Evolutionary conservation across 2,888 invertebrate genomes (phyloP).

Genomic region (Panorpa germanica): DNA sequence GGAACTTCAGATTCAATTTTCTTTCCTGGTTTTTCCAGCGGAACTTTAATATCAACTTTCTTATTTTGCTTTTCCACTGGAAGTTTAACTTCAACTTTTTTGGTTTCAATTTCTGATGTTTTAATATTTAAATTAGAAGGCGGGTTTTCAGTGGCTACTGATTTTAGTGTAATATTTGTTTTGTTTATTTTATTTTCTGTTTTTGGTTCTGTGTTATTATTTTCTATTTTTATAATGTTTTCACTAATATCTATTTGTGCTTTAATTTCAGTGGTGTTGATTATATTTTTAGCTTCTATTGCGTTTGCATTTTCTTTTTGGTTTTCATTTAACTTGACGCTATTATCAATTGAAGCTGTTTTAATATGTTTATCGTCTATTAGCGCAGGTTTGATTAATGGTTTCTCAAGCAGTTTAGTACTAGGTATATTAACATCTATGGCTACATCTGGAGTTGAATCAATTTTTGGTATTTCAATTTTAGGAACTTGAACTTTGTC

Average conservation of each 20-base stretch:
- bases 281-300: conserved; percentile 3
- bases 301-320: conserved; percentile 5
- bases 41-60: background rate
- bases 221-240: conserved; percentile 14
- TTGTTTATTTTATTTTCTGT: conserved; percentile 7
- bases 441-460: no score
- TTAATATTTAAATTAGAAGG: conserved; percentile 3
- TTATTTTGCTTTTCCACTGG: conserved; percentile 2
- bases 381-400: no score
- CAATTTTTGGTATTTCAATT: no score
- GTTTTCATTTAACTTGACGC: conserved; percentile 4
- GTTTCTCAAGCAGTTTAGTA: no score
- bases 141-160: background rate
- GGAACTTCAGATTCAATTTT: background rate
- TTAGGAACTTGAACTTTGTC: conserved; percentile 1
- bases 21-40: conserved; percentile 2
- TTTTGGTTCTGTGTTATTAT: conserved; percentile 4
- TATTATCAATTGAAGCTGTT: no score
- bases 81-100: conserved; percentile 1
- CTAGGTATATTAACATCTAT: no score
- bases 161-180: conserved; percentile 5
- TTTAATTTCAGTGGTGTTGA: background rate
- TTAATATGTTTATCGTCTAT: no score
- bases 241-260: conserved; percentile 3
- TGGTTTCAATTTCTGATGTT: conserved; percentile 2